These are phyloP conservation scores for Bothrops alternatus DNA, from an alignment of 2,797 vertebrate genomes.

Conservation along the genomic window DNA sequence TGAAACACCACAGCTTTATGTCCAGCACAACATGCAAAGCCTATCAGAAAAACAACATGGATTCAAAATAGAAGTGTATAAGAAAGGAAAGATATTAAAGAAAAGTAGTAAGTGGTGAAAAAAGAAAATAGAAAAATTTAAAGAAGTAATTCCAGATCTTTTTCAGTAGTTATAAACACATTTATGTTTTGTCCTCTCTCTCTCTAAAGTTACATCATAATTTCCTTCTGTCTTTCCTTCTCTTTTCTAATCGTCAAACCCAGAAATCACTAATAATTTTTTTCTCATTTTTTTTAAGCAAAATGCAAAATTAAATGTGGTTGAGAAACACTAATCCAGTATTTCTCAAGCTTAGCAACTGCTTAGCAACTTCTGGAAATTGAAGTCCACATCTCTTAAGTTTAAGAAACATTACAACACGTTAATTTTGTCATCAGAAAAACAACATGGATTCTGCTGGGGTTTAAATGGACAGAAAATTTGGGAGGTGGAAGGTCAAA, in stretches of 20 bases:
- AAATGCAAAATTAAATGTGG: background rate
- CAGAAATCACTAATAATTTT: background rate
- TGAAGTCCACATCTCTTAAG: background rate
- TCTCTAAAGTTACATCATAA: background rate
- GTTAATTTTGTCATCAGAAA: background rate
- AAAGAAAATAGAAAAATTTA: background rate
- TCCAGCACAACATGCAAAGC: background rate
- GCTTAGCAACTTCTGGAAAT: background rate
- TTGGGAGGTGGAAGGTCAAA: background rate
- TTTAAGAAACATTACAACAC: background rate
- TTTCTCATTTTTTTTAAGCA: background rate
- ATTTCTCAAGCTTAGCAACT: background rate
- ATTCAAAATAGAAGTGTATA: background rate
- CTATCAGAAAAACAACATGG: background rate
- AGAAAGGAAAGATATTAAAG: background rate
- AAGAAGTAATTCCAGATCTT: background rate
- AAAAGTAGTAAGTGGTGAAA: background rate
- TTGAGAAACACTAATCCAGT: background rate
- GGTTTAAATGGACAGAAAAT: background rate
- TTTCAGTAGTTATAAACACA: background rate
- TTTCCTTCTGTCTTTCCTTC: background rate
- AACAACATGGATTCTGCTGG: background rate
- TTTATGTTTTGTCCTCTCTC: background rate
- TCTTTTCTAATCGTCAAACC: background rate
- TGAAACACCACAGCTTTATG: background rate